Conservation (phyloP, 2,113 vertebrate genomes). For the Xiphorhynchus elegans region DNA sequence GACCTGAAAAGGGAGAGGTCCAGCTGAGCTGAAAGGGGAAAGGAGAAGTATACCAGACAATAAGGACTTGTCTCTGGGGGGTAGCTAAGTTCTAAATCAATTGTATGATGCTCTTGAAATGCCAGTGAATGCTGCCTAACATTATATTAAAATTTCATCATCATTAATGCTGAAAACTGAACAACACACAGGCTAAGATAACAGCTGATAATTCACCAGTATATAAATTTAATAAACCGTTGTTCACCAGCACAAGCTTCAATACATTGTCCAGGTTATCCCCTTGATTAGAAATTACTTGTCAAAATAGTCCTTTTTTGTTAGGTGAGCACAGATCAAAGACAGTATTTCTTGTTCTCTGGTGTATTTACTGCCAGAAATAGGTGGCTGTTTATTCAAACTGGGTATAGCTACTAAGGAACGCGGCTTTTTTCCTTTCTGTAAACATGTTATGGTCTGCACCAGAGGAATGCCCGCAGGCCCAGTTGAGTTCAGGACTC, state of each 20-base stretch:
- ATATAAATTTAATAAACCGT: conserved; percentile 73
- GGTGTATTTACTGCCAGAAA: conserved; percentile 36
- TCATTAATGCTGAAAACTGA: conserved; percentile 73
- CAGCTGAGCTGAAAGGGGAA: background rate
- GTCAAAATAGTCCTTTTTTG: conserved; percentile 54
- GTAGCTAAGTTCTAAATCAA: conserved; percentile 62
- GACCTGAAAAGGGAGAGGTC: background rate
- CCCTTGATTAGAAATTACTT: conserved; percentile 59
- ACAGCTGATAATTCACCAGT: conserved; percentile 72
- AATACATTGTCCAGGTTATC: conserved; percentile 38
- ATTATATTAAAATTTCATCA: conserved; percentile 81
- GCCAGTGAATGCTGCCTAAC: conserved; percentile 69
- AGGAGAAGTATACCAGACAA: background rate
- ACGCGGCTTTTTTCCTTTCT: background rate
- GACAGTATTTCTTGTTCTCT: background rate
- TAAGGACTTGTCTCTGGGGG: background rate
- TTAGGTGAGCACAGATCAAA: conserved; percentile 41
- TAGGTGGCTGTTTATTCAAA: conserved; percentile 41
- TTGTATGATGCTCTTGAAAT: conserved; percentile 66
- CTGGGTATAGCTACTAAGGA: background rate
- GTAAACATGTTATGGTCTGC: background rate
- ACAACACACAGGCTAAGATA: conserved; percentile 57
- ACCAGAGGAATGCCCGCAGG: background rate
- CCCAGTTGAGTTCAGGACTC: background rate
- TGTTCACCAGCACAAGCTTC: conserved; percentile 28